phyloP scores from a whole-genome alignment of 2,113 vertebrate species.

The Monarcha castaneiventris region DNA sequence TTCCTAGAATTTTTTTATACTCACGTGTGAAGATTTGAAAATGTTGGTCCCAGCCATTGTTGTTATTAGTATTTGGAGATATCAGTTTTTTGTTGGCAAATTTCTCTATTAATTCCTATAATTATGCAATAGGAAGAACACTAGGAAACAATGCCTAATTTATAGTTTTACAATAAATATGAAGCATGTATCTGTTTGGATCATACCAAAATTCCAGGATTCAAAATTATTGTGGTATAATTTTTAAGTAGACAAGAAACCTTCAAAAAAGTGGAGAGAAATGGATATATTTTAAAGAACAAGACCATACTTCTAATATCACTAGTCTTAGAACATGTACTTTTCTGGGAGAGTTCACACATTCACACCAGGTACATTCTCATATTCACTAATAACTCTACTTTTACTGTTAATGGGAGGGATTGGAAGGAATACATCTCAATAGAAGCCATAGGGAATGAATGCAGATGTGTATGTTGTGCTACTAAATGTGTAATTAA shows the following conservation, averaged over 20 bases:
- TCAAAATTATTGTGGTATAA: not conserved
- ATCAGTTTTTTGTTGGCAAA: not conserved
- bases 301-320: not conserved
- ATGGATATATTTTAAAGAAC: not conserved
- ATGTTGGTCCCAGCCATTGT: not conserved
- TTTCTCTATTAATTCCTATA: not conserved
- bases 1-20: not conserved
- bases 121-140: not conserved
- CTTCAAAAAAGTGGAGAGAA: not conserved
- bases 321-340: not conserved
- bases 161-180: not conserved
- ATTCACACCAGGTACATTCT: not conserved
- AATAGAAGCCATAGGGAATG: not conserved
- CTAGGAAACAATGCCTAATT: not conserved
- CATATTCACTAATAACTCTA: not conserved
- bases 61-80: not conserved
- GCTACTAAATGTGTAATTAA: not conserved
- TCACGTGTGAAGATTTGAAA: not conserved
- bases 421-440: not conserved
- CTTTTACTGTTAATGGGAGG: not conserved
- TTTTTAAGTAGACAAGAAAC: not conserved
- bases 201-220: not conserved
- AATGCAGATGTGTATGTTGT: not conserved
- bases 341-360: not conserved
- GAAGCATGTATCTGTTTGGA: not conserved